These are phyloP conservation scores for Papilio xuthus DNA, from an alignment of 1,140 invertebrate genomes.

Conservation along the genomic window DNA sequence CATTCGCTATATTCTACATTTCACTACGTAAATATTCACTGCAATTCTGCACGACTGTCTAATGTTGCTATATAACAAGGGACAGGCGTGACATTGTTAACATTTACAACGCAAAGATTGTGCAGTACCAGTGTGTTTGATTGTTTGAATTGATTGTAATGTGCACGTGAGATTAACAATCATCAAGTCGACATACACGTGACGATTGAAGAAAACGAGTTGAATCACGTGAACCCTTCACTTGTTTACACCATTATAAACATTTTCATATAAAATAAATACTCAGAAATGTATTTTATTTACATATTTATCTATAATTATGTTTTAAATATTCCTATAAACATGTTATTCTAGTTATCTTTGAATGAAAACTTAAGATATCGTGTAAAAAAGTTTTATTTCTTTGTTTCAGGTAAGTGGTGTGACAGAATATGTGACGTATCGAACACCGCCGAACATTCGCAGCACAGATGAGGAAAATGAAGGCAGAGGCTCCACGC, in stretches of 20 bases:
- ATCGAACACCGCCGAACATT: slow-evolving; percentile 8
- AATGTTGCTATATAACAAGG: slow-evolving; percentile 10
- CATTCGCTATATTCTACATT: slow-evolving; percentile 13
- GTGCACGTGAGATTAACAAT: slow-evolving; percentile 8
- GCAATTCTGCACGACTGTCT: slow-evolving; percentile 25
- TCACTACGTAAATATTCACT: slow-evolving; percentile 27
- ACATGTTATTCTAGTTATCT: background rate
- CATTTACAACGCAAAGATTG: slow-evolving; percentile 8
- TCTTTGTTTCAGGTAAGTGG: slow-evolving; percentile 61
- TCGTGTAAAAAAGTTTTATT: slow-evolving; percentile 34
- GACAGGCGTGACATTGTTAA: slow-evolving; percentile 20
- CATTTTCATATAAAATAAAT: background rate
- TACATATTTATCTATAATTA: background rate
- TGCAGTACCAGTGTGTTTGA: background rate
- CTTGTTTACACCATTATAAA: background rate
- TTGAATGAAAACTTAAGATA: background rate
- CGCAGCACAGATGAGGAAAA: background rate
- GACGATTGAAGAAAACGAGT: background rate
- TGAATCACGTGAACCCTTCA: slow-evolving; percentile 24
- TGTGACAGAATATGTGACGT: slow-evolving; percentile 27
- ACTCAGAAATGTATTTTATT: background rate
- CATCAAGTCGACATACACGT: slow-evolving; percentile 20
- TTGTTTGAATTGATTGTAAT: slow-evolving; percentile 17
- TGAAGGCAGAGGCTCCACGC: slow-evolving; percentile 38
- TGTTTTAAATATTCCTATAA: background rate